Evolutionary conservation across 2,888 invertebrate genomes (phyloP), one percentile per base, ranked within the genome.

Genomic region (Eulithis testata): DNA sequence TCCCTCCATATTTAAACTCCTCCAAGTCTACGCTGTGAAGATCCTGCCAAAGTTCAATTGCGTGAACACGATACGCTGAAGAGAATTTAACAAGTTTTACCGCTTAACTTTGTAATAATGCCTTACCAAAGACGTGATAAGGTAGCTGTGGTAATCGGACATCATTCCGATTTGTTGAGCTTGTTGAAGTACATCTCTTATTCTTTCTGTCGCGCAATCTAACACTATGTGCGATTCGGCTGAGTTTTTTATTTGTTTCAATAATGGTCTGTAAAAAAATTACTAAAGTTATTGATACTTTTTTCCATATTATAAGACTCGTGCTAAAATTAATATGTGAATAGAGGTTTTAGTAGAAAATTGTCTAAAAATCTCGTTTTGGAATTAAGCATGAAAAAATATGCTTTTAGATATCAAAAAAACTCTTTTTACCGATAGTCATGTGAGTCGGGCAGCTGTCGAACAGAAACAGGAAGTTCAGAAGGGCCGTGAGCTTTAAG

Each of bases 161-260:
- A 99, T 98, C 97, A 99, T 97, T 71, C 98, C 98, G 74, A 99
- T 97, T 93, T 98, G 98, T 88, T 98, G 97, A 9, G 98, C 98
- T 89, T 98, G 98, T 81, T 98, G 98, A 64, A 98, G 90, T 27
- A 98, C 97, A 77, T 96, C 96, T 80, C 97, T 95, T 72, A 98
- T 96, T 81, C 97, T 95, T 66, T 97, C 97, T 0, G 97, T 97
- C 14, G 97, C 95, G 80, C 98, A 98, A 88, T 98, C 98, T 61
- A 98, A 92, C 6, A 98, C 97, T 73, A 98, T 97, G 83, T 97
- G 97, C 0, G 97, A 97, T 86, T 98, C 97, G 0, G 97, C 97
- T 0, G 97, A 97, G 87, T 97, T 97, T 89, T 97, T 97, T 78
- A 98, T 97, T 93, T 98, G 97, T 83, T 98, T 98, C 76, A 98